Evolutionary conservation across 2,113 vertebrate genomes (phyloP).

Genomic region (Bagarius yarrelli): DNA sequence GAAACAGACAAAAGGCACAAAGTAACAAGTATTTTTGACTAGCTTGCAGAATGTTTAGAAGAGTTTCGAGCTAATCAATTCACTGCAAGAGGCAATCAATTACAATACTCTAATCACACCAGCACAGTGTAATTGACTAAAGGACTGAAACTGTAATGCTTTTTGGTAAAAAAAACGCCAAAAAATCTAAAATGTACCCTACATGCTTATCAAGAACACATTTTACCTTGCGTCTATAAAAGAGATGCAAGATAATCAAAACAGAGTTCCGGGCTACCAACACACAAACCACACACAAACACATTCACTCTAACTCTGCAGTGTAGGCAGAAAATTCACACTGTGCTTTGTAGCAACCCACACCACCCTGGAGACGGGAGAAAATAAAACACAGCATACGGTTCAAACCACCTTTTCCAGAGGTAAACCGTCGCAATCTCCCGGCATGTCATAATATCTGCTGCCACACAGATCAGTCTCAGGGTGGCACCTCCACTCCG

Average conservation of each 20-base stretch:
- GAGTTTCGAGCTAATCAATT: neutral
- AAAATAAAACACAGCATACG: constrained; percentile 30
- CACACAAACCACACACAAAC: constrained; percentile 26
- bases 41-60: neutral
- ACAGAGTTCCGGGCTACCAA: neutral
- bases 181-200: neutral
- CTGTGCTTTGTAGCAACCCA: constrained; percentile 30
- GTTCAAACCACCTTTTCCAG: constrained; percentile 36
- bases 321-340: constrained; percentile 30
- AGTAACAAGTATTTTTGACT: neutral
- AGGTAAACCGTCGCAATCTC: constrained; percentile 44
- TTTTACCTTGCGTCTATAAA: neutral
- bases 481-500: constrained; percentile 16
- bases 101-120: neutral
- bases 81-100: neutral
- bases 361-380: constrained; percentile 27
- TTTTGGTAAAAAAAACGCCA: neutral
- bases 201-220: neutral
- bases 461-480: constrained; percentile 27
- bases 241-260: constrained; percentile 5
- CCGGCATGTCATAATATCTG: constrained; percentile 42
- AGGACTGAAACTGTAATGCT: neutral
- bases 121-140: neutral
- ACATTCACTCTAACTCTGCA: constrained; percentile 11
- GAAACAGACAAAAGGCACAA: neutral